Base-by-base conservation (phyloP, 2,888 invertebrate genomes). In the Metellina segmentata region DNA sequence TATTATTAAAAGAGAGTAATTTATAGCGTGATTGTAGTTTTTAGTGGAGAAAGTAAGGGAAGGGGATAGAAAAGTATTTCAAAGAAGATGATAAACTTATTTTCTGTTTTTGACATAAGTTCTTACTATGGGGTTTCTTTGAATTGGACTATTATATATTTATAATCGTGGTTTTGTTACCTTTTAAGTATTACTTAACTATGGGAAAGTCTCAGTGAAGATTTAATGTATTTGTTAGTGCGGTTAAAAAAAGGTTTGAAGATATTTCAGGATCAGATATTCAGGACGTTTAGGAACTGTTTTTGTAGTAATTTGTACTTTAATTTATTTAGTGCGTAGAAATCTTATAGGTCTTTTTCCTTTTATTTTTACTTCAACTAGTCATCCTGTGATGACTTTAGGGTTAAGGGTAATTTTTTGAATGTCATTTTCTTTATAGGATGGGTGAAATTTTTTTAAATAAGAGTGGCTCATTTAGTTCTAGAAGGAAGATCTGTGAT, bases 311-410 rank as follows among this genome's bases (percentile, higher is more conserved):
- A 9, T 72, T 5, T 13, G 34, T 9, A 85, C 96, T 94, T 96
- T 96, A 95, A 94, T 95, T 74, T 95, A 96, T 94, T 95, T 97
- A 95, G 94, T 97, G 95, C 95, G 96, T 94, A 96, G 96, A 96
- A 97, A 97, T 95, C 96, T 97, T 94, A 94, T 96, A 95, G 96
- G 97, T 0, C 94, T 97, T 95, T 96, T 97, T 4, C 96, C 97
- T 0, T 97, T 96, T 95, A 96, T 97, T 95, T 97, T 97, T 95
- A 96, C 96, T 53, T 95, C 96, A 93, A 96, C 97, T 93, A 96
- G 96, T 1, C 97, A 97, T 94, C 94, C 97, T 95, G 95, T 95
- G 8, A 93, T 97, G 94, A 96, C 96, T 0, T 93, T 97, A 94
- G 94, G 96, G 0, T 94, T 97, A 94, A 96, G 96, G 0, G 86